phyloP scores from a whole-genome alignment of 2,888 invertebrate genomes.

The Megamerina dolium region DNA sequence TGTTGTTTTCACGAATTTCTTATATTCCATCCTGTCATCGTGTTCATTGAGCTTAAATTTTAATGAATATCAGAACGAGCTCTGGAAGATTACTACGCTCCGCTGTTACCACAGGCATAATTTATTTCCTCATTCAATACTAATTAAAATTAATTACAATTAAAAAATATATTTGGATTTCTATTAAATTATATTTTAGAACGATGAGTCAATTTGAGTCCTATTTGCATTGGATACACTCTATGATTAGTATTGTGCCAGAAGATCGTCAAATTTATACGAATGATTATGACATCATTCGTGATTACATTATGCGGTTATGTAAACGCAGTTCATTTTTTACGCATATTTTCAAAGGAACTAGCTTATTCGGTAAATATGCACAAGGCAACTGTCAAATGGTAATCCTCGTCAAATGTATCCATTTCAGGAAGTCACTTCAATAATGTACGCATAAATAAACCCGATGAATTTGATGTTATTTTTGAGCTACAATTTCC shows the following conservation, averaged over 20 bases:
- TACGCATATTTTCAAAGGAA: conserved; percentile 19
- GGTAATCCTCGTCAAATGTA: not conserved
- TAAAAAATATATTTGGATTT: no score
- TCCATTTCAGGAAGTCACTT: conserved; percentile 24
- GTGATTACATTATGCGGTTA: conserved; percentile 14
- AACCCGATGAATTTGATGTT: conserved; percentile 27
- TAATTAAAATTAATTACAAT: no score
- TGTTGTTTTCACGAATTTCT: no score
- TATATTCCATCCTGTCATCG: no score
- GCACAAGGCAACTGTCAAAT: not conserved
- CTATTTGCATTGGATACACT: conserved; percentile 13
- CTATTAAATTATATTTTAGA: conserved; percentile 1
- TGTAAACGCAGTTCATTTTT: no score
- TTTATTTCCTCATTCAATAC: no score
- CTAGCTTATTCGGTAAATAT: conserved; percentile 21
- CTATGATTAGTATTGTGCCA: no score
- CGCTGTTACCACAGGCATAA: no score
- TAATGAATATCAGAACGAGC: no score
- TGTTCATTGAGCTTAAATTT: no score
- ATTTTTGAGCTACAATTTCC: conserved; percentile 21
- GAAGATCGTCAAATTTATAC: no score
- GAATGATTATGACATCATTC: conserved; percentile 13
- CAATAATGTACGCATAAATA: conserved; percentile 24
- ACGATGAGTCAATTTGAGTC: conserved; percentile 9
- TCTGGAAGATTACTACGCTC: no score